Base-by-base conservation (phyloP, 1,140 invertebrate genomes). In the Uloborus diversus region DNA sequence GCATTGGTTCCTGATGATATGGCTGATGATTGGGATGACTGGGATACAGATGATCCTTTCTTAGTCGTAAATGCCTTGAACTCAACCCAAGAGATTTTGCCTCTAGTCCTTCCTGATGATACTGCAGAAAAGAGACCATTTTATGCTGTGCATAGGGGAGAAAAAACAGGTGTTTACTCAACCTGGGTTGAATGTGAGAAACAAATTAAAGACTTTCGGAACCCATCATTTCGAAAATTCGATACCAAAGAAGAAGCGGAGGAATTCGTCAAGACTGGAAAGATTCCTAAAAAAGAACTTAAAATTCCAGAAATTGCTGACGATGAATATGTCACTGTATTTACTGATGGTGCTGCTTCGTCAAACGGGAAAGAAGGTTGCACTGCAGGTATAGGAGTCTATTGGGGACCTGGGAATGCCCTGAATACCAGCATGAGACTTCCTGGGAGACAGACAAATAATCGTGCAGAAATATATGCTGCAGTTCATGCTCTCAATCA, bases 391-490 rank as follows among this genome's bases (percentile, higher is more conserved):
- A 81, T 81, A 51, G 82, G 82, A 49, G 71, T 83, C 4, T 83
- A 82, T 84, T 85, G 85, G 71, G 78, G 92, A 90, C 53, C 62
- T 73, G 64, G 71, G 14, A 62, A 79, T 82, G 59, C 81, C 78
- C 35, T 78, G 81, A 99, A 99, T 89, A 86, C 93, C 4, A 93
- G 93, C 32, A 91, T 92, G 84, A 92, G 93, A 30, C 92, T 98
- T 1, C 85, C 87, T 42, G 95, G 94, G 14, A 88, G 92, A 69
- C 90, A 94, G 23, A 99, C 97, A 2, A 99, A 99, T 85, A 99
- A 99, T 85, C 92, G 93, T 82, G 97, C 96, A n/a, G 97, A 99
- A 87, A 98, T 99, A 71, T 92, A 96, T 88, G 97, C 97, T 28
- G 94, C 95, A 1, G 92, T 92, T 11, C 86, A 89, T 84, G 97